Conservation (phyloP, 2,113 vertebrate genomes). For the Ondatra zibethicus region DNA sequence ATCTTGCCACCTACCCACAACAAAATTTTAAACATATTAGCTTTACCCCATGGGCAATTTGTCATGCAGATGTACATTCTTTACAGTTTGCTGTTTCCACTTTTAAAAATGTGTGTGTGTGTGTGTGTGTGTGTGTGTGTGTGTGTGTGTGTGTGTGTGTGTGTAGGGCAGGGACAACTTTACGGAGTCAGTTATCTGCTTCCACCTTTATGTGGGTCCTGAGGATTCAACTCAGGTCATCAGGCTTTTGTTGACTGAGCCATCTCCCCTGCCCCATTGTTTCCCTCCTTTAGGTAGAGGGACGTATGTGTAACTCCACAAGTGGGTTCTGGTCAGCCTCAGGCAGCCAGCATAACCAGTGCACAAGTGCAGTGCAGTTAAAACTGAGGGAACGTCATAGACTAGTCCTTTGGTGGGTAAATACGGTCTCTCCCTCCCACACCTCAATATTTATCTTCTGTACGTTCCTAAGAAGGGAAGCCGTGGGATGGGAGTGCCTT, state of each 20-base stretch:
- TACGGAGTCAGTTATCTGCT: neutral
- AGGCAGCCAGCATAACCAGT: neutral
- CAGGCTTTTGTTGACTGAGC: neutral
- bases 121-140: neutral
- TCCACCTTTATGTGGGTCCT: no score
- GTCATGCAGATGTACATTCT: neutral
- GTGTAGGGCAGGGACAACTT: neutral
- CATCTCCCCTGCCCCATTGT: neutral
- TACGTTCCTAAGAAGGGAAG: constrained; percentile 43
- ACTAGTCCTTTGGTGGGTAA: neutral
- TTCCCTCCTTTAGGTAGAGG: neutral
- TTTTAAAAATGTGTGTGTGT: neutral
- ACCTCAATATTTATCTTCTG: neutral
- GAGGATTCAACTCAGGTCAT: neutral
- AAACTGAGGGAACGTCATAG: neutral
- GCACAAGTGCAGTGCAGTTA: neutral
- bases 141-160: neutral
- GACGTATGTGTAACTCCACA: neutral
- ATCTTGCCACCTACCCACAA: neutral
- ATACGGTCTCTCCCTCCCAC: neutral
- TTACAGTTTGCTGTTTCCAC: neutral
- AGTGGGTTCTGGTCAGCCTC: neutral
- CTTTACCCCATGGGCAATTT: neutral
- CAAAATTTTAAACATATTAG: neutral
- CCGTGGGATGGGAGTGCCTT: neutral